These are phyloP conservation scores for Mesaphorura yosii DNA, from an alignment of 1,140 invertebrate genomes.

Conservation along the genomic window DNA sequence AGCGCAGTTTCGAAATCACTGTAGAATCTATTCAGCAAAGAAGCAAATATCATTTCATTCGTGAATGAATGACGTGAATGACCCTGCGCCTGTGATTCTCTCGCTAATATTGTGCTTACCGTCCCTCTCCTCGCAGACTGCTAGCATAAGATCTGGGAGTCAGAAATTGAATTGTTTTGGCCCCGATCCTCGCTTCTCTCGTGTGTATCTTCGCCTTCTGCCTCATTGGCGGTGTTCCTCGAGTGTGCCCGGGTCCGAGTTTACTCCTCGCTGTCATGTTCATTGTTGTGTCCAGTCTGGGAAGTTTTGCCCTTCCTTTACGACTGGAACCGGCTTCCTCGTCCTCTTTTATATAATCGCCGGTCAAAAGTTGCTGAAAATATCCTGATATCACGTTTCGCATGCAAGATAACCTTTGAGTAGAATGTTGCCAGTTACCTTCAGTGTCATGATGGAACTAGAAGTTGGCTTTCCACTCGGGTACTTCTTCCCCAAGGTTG, in stretches of 20 bases:
- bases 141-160: neutral
- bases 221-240: neutral
- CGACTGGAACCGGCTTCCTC: too few relatives aligned
- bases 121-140: conserved; percentile 1
- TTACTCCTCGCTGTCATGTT: neutral
- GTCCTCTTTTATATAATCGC: neutral
- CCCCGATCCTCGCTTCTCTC: neutral
- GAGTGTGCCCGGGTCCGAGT: neutral
- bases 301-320: too few relatives aligned
- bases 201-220: neutral
- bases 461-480: conserved; percentile 30
- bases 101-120: neutral
- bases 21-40: conserved; percentile 10
- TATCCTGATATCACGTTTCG: too few relatives aligned
- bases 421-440: too few relatives aligned
- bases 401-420: too few relatives aligned
- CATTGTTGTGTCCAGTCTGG: neutral
- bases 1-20: conserved; percentile 2
- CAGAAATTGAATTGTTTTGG: neutral
- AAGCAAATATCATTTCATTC: too few relatives aligned
- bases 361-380: conserved; percentile 9
- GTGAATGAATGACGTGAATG: conserved; percentile 1
- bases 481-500: conserved; percentile 34
- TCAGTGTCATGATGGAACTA: conserved; percentile 32
- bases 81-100: neutral